A percentile compares a stretch with the other conserved stretches of the same genome.
phyloP scores from a whole-genome alignment of 2,888 invertebrate genomes.

The Drosophila koepferae region DNA sequence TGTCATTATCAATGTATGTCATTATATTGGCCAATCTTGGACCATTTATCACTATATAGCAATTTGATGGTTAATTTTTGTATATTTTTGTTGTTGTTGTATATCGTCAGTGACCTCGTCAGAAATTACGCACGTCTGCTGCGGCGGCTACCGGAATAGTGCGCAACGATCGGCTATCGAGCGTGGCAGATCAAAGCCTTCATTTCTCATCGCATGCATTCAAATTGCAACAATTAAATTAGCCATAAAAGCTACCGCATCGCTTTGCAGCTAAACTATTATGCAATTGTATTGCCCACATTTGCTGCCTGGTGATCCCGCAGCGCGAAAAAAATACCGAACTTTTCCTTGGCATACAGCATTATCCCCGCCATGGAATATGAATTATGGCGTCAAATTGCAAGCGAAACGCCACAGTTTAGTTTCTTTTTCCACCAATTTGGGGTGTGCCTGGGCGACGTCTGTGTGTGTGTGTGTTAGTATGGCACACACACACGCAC shows the following conservation, averaged over 20 bases:
- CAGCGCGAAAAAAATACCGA: conserved; percentile 9
- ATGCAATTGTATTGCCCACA: conserved; percentile 52
- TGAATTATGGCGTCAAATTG: conserved; percentile 69
- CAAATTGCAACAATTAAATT: conserved; percentile 70
- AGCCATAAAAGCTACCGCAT: conserved; percentile 66
- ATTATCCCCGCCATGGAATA: conserved; percentile 52
- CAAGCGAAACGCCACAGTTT: conserved; percentile 35
- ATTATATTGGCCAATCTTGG: background rate
- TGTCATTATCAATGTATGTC: background rate
- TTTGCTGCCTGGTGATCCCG: conserved; percentile 26
- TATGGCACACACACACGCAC: conserved; percentile 18
- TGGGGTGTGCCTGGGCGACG: conserved; percentile 56
- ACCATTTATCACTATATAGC: background rate
- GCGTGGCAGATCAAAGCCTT: conserved; percentile 28
- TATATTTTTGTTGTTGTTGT: background rate
- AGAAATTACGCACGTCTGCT: conserved; percentile 11
- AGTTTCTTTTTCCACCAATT: background rate
- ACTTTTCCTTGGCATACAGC: conserved; percentile 35
- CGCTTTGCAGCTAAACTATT: conserved; percentile 41
- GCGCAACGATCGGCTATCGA: conserved; percentile 36
- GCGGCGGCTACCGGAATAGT: conserved; percentile 7
- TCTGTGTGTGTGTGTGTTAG: conserved; percentile 37
- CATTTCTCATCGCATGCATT: conserved; percentile 55
- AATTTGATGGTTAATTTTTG: conserved; percentile 10
- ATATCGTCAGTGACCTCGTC: conserved; percentile 33